These are phyloP conservation scores for Holothuria glaberrima DNA, from an alignment of 35 echinoderm and acorn worm genomes.

Conservation along the genomic window DNA sequence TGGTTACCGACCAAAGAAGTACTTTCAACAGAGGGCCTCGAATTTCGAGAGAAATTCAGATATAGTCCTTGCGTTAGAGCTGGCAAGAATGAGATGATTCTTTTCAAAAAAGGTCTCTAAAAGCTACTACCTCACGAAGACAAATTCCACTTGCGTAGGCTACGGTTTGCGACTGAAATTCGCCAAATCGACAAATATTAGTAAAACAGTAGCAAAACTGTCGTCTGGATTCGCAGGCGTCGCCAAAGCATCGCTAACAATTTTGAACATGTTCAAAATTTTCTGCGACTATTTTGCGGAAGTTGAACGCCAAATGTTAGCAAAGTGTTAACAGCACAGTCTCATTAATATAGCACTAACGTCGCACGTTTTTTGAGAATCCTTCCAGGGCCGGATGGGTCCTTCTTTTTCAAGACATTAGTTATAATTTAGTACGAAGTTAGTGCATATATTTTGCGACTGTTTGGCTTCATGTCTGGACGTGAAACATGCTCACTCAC, in stretches of 20 bases:
- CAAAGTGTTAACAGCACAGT: background rate
- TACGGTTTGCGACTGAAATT: too few relatives aligned
- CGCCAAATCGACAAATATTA: too few relatives aligned
- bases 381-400: background rate
- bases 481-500: too few relatives aligned
- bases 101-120: too few relatives aligned
- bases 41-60: too few relatives aligned
- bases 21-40: too few relatives aligned
- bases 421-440: background rate
- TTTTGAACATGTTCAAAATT: conserved; percentile 2
- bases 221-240: background rate
- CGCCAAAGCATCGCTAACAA: background rate
- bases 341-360: background rate
- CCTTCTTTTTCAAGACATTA: background rate
- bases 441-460: background rate
- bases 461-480: background rate
- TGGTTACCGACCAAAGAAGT: too few relatives aligned
- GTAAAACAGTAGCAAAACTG: conserved; percentile 26
- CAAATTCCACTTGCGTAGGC: too few relatives aligned
- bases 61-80: too few relatives aligned
- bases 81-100: too few relatives aligned
- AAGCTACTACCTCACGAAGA: too few relatives aligned
- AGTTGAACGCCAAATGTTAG: background rate
- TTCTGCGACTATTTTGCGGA: background rate
- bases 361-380: background rate